phyloP scores from a whole-genome alignment of 2,888 invertebrate species.

The Andrena trimmerana region DNA sequence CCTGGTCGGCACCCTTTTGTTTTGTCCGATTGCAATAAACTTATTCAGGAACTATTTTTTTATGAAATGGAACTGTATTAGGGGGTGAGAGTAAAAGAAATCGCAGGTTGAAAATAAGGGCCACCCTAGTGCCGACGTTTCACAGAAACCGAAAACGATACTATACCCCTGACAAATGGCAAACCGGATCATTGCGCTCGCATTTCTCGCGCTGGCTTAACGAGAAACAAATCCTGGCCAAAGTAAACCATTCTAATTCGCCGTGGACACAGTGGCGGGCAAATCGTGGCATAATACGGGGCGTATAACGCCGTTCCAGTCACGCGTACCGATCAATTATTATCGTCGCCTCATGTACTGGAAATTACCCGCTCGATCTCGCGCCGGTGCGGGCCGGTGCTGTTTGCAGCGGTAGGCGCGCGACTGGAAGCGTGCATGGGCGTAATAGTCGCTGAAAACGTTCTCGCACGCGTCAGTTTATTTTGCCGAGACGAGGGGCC shows the following conservation, averaged over 20 bases:
- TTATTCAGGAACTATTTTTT: no score
- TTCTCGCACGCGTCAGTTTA: constrained; percentile 40
- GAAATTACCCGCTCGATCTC: constrained; percentile 41
- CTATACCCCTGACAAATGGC: no score
- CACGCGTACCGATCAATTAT: constrained; percentile 49
- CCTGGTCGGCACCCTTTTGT: no score
- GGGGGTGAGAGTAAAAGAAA: no score
- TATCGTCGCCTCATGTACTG: constrained; percentile 34
- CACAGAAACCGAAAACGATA: no score
- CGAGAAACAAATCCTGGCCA: constrained; percentile 37
- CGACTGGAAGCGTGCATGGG: not conserved
- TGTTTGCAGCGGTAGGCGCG: constrained; percentile 3
- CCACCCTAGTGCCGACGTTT: no score
- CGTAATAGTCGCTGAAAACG: constrained; percentile 36
- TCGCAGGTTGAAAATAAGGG: no score
- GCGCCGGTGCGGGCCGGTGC: not conserved
- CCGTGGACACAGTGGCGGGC: constrained; percentile 31
- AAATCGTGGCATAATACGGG: constrained; percentile 39
- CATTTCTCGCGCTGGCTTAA: constrained; percentile 11
- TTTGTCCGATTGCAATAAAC: no score
- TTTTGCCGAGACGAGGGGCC: constrained; percentile 48
- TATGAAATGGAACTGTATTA: no score
- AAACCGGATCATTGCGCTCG: not conserved
- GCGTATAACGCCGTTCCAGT: constrained; percentile 30
- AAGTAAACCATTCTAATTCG: constrained; percentile 51